Percentiles rank a stretch among this genome's conserved stretches.
Conservation (phyloP, 2,888 invertebrate species). For the Drosophila nr. perissopoda region DNA sequence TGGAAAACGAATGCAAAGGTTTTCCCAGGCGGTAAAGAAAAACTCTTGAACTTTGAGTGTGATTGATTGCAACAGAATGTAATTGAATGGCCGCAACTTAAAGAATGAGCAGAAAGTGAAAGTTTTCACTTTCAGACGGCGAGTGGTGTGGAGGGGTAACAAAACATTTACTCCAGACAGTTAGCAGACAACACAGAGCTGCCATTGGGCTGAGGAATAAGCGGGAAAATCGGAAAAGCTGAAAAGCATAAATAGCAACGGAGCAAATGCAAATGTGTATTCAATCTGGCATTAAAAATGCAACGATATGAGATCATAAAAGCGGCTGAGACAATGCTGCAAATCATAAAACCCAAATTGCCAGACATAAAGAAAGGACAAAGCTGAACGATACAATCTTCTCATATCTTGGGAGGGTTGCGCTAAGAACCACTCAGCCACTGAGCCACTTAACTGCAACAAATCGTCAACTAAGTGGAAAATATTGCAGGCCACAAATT, state of each 20-base stretch:
- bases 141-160: neutral
- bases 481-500: conserved; percentile 78
- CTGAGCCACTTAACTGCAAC: conserved; percentile 70
- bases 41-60: conserved; percentile 67
- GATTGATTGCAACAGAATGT: conserved; percentile 68
- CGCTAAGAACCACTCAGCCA: conserved; percentile 18
- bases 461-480: conserved; percentile 76
- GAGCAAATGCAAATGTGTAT: conserved; percentile 64
- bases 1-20: conserved; percentile 43
- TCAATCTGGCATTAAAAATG: conserved; percentile 74
- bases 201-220: conserved; percentile 30
- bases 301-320: conserved; percentile 52
- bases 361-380: conserved; percentile 58
- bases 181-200: conserved; percentile 45
- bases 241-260: conserved; percentile 49
- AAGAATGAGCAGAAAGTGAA: conserved; percentile 52
- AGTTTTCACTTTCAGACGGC: conserved; percentile 60
- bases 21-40: conserved; percentile 29
- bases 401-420: conserved; percentile 20
- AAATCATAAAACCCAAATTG: conserved; percentile 73
- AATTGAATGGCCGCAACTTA: conserved; percentile 63
- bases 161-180: conserved; percentile 52
- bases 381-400: conserved; percentile 28
- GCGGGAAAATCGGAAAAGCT: conserved; percentile 18
- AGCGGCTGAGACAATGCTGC: conserved; percentile 45